These are phyloP conservation scores for Panthera uncia DNA, from an alignment of 2,113 vertebrate species.

Conservation along the genomic window DNA sequence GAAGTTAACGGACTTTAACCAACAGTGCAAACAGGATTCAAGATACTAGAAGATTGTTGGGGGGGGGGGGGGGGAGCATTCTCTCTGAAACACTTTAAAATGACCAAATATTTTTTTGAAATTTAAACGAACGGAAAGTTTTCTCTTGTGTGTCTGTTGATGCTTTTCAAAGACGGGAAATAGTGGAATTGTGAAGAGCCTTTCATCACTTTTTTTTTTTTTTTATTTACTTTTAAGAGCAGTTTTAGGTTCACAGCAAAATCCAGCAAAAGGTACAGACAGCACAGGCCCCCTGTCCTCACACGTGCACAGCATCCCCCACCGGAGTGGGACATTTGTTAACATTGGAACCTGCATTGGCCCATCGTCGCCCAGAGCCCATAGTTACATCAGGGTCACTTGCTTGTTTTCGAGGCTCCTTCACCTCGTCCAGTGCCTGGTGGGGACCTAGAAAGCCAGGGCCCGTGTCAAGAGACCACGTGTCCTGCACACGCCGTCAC, in stretches of 20 bases:
- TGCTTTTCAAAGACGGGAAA: neutral
- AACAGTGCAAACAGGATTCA: neutral
- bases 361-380: neutral
- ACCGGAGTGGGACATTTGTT: neutral
- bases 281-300: rapidly evolving
- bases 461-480: neutral
- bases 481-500: rapidly evolving
- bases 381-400: neutral
- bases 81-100: neutral
- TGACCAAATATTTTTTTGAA: neutral
- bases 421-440: rapidly evolving
- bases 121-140: neutral
- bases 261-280: neutral
- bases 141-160: neutral
- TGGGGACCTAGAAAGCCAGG: neutral
- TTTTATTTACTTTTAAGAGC: neutral
- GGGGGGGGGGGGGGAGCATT: neutral
- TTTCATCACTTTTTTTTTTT: neutral
- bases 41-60: neutral
- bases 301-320: rapidly evolving
- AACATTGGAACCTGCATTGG: rapidly evolving
- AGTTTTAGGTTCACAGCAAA: neutral
- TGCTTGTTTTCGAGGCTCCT: neutral
- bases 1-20: neutral
- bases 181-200: neutral